These are phyloP conservation scores for Torymus aiolomorphi DNA, from an alignment of 2,888 invertebrate genomes.

Conservation along the genomic window DNA sequence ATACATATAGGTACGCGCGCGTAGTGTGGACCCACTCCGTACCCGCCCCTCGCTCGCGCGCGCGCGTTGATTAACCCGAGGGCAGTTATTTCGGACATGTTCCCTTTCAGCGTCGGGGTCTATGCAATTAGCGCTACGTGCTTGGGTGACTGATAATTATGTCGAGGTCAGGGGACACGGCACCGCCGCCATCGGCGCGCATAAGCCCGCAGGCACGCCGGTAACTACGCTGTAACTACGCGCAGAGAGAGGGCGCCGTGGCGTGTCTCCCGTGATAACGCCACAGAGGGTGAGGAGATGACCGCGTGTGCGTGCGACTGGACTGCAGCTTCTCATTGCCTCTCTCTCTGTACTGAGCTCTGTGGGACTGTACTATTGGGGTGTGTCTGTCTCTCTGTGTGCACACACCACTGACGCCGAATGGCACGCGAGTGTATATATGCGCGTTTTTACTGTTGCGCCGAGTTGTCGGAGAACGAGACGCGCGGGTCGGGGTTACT, in stretches of 20 bases:
- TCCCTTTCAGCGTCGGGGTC: constrained; percentile 52
- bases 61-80: constrained; percentile 55
- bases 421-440: too few species aligned
- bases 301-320: too few species aligned
- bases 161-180: constrained; percentile 56
- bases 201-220: constrained; percentile 38
- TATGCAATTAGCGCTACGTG: constrained; percentile 59
- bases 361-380: too few species aligned
- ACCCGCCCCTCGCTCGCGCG: background rate
- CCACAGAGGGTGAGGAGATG: background rate
- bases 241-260: background rate
- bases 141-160: constrained; percentile 59
- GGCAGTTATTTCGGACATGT: constrained; percentile 58
- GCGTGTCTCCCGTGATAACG: background rate
- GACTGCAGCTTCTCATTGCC: too few species aligned
- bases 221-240: constrained; percentile 48
- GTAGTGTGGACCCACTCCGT: background rate
- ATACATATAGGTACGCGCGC: background rate
- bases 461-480: too few species aligned
- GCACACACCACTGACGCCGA: too few species aligned
- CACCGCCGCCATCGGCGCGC: constrained; percentile 2
- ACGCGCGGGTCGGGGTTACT: too few species aligned
- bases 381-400: too few species aligned
- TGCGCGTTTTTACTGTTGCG: too few species aligned
- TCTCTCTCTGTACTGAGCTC: too few species aligned